Base-by-base conservation (phyloP, 2,888 invertebrate species). In the Reticulitermes lucifugus region DNA sequence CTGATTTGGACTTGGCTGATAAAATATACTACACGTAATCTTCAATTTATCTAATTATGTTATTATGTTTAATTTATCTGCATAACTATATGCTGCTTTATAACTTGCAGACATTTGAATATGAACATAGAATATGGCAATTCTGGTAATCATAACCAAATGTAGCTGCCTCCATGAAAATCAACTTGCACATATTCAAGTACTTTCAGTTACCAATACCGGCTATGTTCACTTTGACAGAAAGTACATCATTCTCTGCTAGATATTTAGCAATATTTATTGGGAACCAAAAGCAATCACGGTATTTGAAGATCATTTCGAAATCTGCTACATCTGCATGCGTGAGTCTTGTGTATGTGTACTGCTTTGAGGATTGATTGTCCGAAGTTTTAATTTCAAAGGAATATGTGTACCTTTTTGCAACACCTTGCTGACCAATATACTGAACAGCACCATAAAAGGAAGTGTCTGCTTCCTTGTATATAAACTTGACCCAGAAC, bases 381-480 rank as follows among this genome's bases (percentile, higher is more conserved):
- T 21, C 60, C 22, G 25, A 25, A 35, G n/a, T 14, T 35, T 29
- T 35, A 18, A 80, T 60, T 41, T 80, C 59, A 80, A 80, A 80
- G 10, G 18, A 12, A 21, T 80, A 80, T 22, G 22, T 80, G 5
- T 60, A 60, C 0, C 60, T 60, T 0, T 12, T 22, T 29, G 80
- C 55, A 1, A 41, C 25, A 10, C 60, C 41, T 21, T 5, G 21
- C 12, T 46, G 29, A 35, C 80, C 80, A 12, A 80, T 1, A 10
- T 80, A 80, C 41, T 80, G 80, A 59, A 80, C 80, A 41, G 80
- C 80, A 35, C 80, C 80, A 18, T 35, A 80, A 41, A 80, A 80
- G 1, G 35, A 18, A 22, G 22, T n/a, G 4, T 29, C 59, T 41
- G 21, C 60, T 60, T 80, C 60, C 9, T 35, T 25, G n/a, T 59